Evolutionary conservation across 1,140 invertebrate species (phyloP).

Genomic region (Holcopasites calliopsidis): DNA sequence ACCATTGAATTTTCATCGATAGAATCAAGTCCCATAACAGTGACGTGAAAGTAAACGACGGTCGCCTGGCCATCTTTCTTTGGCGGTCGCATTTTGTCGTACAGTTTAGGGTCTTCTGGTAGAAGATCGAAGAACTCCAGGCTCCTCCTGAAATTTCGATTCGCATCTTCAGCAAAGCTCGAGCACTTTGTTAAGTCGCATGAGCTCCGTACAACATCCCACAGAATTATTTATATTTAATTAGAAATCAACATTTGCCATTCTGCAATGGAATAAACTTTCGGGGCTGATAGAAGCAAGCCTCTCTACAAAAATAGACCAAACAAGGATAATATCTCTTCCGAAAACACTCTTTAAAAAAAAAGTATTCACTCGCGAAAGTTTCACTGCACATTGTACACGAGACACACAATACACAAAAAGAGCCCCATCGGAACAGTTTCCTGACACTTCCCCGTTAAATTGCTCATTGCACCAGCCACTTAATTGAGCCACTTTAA

Average conservation of each 20-base stretch:
- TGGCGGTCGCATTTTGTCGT: constrained; percentile 94
- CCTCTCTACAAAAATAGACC: too few relatives aligned
- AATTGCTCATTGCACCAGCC: too few relatives aligned
- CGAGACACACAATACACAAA: too few relatives aligned
- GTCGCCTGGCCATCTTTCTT: constrained; percentile 93
- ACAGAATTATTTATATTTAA: background rate
- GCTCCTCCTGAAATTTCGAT: constrained; percentile 82
- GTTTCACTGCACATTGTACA: too few relatives aligned
- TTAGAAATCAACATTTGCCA: background rate
- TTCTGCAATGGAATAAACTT: too few relatives aligned
- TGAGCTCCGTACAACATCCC: background rate
- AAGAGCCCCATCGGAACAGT: too few relatives aligned
- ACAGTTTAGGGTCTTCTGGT: constrained; percentile 90
- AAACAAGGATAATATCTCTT: too few relatives aligned
- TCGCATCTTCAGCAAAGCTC: background rate
- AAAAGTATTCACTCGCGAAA: too few relatives aligned
- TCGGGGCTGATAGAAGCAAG: too few relatives aligned
- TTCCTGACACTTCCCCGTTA: too few relatives aligned
- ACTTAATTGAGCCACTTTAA: too few relatives aligned
- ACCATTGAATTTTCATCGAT: constrained; percentile 96
- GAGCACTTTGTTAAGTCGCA: background rate
- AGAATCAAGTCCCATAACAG: constrained; percentile 94
- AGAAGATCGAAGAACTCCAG: constrained; percentile 90
- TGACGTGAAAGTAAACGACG: constrained; percentile 93
- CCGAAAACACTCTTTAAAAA: too few relatives aligned